Base-by-base conservation (phyloP, 2,888 invertebrate species). In the Teleiodes luculella region DNA sequence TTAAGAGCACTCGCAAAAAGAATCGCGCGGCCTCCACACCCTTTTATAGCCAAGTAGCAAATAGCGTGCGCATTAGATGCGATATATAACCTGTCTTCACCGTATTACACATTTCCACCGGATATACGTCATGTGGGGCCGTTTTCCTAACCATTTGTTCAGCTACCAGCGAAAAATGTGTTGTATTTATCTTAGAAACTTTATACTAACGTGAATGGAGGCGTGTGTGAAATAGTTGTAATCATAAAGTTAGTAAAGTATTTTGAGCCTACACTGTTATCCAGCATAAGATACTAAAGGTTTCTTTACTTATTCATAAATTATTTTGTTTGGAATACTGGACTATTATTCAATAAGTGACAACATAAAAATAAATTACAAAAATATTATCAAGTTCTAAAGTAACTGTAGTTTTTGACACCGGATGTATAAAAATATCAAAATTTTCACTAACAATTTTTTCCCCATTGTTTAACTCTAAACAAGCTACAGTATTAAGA, bases 81-180 rank as follows among this genome's bases (percentile, higher is more conserved):
- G 65, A 79, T 77, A 78, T 77, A 78, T 78, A 77, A 74, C 77
- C 73, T 72, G 75, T 70, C 77, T 77, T 69, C 76, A 69, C 63
- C 70, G 68, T 74, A 75, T 76, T 72, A 76, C 75, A 74, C 71
- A 72, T 75, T 81, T 80, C 77, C 78, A 72, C 65, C 61, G 68
- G 72, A 76, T 72, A 82, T 78, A 78, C 70, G 70, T 83, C 78
- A 78, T 75, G 75, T 72, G 70, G 72, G 69, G 71, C 72, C 71
- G 65, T 78, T 80, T 81, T 76, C 72, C 67, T 65, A 65, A 61
- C 74, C 68, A 78, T 81, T 78, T 80, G 70, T 77, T 70, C 64
- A 70, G 70, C 63, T 65, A 73, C 66, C 64, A 60, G 64, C 70
- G 73, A 78, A 78, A 75, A 76, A 79, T 76, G 62, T 66, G 65